Percentiles rank a stretch among this genome's conserved stretches.
These are phyloP conservation scores for Callyntrura sp. DNA, from an alignment of 2,888 invertebrate species.

Conservation along the genomic window DNA sequence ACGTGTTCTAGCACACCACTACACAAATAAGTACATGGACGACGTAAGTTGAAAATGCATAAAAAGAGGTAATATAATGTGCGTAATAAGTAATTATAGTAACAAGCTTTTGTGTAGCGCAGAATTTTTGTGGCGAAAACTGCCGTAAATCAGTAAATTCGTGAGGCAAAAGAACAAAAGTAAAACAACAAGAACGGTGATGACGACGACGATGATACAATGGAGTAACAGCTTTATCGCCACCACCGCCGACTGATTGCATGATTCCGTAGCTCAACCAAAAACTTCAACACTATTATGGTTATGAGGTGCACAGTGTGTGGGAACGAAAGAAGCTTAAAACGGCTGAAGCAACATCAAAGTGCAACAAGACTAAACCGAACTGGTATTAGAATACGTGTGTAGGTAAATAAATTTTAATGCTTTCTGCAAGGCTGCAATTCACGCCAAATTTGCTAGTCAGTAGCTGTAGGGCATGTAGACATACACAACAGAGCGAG, in stretches of 20 bases:
- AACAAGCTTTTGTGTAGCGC: constrained; percentile 16
- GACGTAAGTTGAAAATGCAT: too few relatives aligned
- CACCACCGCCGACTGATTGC: constrained; percentile 9
- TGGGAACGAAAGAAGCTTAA: constrained; percentile 57
- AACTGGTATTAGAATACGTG: constrained; percentile 28
- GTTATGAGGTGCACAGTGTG: too few relatives aligned
- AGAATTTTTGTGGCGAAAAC: constrained; percentile 54
- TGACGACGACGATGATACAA: neutral
- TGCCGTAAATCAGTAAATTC: constrained; percentile 51
- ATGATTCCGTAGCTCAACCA: neutral
- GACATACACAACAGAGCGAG: neutral
- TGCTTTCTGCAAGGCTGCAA: neutral
- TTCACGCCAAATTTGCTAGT: constrained; percentile 8
- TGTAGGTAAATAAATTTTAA: neutral
- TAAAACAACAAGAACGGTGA: constrained; percentile 6
- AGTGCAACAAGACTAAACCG: constrained; percentile 32
- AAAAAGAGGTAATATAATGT: constrained; percentile 20
- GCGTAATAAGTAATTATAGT: constrained; percentile 42
- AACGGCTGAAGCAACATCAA: constrained; percentile 35
- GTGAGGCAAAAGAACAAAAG: constrained; percentile 36
- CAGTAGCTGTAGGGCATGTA: neutral
- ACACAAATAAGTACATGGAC: too few relatives aligned
- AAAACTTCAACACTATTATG: neutral
- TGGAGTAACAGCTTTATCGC: too few relatives aligned
- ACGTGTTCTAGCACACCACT: too few relatives aligned